Conservation (phyloP, 2,113 vertebrate genomes). For the Ploceus nigricollis region DNA sequence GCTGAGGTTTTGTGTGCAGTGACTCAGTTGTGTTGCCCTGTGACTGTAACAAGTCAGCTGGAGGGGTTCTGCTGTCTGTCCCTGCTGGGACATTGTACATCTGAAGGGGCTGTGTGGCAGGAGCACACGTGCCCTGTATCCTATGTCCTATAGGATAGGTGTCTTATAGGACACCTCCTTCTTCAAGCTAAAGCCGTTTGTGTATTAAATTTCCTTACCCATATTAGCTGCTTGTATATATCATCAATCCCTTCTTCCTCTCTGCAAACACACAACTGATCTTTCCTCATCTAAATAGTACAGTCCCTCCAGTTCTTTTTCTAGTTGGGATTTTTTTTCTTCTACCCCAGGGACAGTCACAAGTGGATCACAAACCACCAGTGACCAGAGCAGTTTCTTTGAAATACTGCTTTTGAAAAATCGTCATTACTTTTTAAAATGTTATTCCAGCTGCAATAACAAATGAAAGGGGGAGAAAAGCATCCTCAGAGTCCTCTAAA, state of each 20-base stretch:
- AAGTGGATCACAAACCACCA: slow-evolving; percentile 13
- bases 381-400: slow-evolving; percentile 7
- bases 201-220: not conserved
- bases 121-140: not conserved
- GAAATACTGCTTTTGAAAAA: slow-evolving; percentile 1
- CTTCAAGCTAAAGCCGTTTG: slow-evolving; percentile 1
- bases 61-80: not conserved
- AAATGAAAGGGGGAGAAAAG: not conserved
- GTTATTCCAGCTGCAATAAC: not conserved
- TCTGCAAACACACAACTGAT: slow-evolving; percentile 5
- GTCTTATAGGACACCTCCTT: not conserved
- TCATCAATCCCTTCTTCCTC: not conserved
- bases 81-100: not conserved
- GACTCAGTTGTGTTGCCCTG: not conserved
- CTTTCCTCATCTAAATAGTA: not conserved
- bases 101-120: not conserved
- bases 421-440: not conserved
- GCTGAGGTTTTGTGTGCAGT: not conserved
- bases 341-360: not conserved
- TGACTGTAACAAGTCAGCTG: not conserved
- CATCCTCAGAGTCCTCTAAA: not conserved
- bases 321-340: not conserved
- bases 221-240: not conserved
- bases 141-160: not conserved
- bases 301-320: not conserved